A percentile compares a stretch with the other conserved stretches of the same genome.
Conservation (phyloP, 2,113 vertebrate species). For the Ursus arctos region DNA sequence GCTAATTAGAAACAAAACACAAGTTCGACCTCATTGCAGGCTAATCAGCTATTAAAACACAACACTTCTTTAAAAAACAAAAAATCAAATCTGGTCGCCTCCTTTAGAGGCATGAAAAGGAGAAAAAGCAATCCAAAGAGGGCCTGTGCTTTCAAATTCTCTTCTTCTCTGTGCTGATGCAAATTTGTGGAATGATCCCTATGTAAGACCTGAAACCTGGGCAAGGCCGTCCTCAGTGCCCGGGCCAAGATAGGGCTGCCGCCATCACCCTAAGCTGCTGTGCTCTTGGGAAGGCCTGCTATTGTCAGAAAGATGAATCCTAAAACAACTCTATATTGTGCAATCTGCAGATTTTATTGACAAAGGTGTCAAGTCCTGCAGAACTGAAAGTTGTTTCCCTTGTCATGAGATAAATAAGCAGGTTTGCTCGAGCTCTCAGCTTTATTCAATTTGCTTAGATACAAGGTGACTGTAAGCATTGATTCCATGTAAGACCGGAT, state of each 20-base stretch:
- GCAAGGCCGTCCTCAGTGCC: neutral
- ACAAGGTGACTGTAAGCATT: constrained; percentile 86
- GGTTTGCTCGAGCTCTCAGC: constrained; percentile 80
- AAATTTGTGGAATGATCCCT: neutral
- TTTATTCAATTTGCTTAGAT: constrained; percentile 89
- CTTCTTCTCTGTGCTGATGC: neutral
- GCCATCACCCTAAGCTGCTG: constrained; percentile 70
- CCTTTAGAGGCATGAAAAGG: constrained; percentile 43
- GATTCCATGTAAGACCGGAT: constrained; percentile 81
- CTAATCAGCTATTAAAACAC: constrained; percentile 80
- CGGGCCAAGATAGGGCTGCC: constrained; percentile 30
- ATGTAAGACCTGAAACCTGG: neutral
- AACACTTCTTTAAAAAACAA: constrained; percentile 81
- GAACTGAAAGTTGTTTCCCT: constrained; percentile 85
- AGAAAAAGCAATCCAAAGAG: constrained; percentile 12
- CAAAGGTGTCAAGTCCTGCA: constrained; percentile 87
- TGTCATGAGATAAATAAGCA: constrained; percentile 86
- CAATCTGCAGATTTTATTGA: constrained; percentile 88
- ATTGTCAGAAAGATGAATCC: constrained; percentile 88
- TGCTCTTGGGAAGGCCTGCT: constrained; percentile 77
- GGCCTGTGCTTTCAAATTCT: neutral
- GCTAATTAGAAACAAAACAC: constrained; percentile 81
- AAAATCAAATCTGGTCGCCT: constrained; percentile 78
- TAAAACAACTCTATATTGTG: constrained; percentile 87
- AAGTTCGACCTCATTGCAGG: constrained; percentile 73